phyloP scores from a whole-genome alignment of 2,113 vertebrate species.

The Poecile atricapillus region DNA sequence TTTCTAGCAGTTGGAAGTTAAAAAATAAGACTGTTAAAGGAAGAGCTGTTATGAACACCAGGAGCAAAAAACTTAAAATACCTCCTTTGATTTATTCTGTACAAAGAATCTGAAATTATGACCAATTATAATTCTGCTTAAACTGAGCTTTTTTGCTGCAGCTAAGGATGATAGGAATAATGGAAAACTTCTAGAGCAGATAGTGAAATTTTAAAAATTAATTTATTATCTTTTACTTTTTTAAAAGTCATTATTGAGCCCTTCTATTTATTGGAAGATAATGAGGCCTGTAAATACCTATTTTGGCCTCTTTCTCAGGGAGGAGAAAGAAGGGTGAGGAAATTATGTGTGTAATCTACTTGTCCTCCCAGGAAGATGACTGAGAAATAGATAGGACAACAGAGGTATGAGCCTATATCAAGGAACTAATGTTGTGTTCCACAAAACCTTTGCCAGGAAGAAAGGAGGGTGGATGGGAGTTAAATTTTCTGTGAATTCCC shows the following conservation, averaged over 20 bases:
- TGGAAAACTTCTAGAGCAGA: background rate
- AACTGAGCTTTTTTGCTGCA: background rate
- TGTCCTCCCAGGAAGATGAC: background rate
- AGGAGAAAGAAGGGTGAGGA: background rate
- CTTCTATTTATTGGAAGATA: background rate
- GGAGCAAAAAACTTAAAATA: background rate
- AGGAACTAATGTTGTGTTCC: background rate
- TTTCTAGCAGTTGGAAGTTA: background rate
- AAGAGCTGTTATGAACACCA: background rate
- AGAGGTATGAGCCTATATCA: background rate
- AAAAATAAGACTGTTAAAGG: background rate
- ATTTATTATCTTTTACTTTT: background rate
- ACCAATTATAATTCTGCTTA: background rate
- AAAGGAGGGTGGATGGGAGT: background rate
- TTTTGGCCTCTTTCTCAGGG: background rate
- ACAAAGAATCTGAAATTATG: background rate
- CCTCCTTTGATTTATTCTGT: background rate
- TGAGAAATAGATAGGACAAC: background rate
- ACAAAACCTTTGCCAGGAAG: background rate
- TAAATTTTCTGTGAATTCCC: background rate
- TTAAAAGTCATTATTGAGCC: background rate
- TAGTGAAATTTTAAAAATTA: background rate
- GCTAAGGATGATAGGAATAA: background rate
- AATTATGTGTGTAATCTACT: background rate
- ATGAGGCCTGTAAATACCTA: background rate